phyloP scores from a whole-genome alignment of 1,140 invertebrate species.

The Hesperophylax magnus region DNA sequence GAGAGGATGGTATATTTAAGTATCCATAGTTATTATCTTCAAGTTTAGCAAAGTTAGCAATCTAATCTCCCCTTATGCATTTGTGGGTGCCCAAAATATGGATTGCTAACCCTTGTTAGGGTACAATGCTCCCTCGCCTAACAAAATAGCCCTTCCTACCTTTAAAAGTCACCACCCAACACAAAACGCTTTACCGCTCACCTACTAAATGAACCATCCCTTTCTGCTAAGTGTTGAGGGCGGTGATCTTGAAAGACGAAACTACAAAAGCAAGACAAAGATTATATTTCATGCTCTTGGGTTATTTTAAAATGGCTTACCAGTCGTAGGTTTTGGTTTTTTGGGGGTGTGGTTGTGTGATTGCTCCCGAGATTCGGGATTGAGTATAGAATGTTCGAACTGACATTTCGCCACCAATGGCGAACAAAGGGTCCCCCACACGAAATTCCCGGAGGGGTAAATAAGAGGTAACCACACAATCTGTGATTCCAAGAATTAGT shows the following conservation, averaged over 20 bases:
- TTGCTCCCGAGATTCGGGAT: neutral
- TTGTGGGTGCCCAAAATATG: too few species aligned
- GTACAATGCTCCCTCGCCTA: too few species aligned
- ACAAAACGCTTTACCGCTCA: too few species aligned
- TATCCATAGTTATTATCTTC: too few species aligned
- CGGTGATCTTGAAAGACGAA: neutral
- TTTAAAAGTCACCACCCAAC: too few species aligned
- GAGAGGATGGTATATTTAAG: too few species aligned
- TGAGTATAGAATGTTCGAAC: constrained; percentile 4
- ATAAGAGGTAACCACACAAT: neutral
- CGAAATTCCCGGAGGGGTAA: neutral
- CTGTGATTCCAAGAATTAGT: too few species aligned
- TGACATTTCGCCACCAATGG: constrained; percentile 25
- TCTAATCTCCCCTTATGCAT: too few species aligned
- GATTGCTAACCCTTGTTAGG: too few species aligned
- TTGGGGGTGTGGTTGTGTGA: neutral
- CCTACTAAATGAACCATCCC: neutral
- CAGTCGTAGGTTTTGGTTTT: neutral
- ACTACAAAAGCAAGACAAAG: neutral
- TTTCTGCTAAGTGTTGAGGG: neutral
- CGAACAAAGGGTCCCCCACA: constrained; percentile 4
- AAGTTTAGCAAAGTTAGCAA: too few species aligned
- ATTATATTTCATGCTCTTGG: neutral
- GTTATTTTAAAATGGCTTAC: neutral
- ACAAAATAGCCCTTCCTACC: too few species aligned